These are phyloP conservation scores for Hypomecis punctinalis DNA, from an alignment of 2,888 invertebrate species.

Conservation along the genomic window DNA sequence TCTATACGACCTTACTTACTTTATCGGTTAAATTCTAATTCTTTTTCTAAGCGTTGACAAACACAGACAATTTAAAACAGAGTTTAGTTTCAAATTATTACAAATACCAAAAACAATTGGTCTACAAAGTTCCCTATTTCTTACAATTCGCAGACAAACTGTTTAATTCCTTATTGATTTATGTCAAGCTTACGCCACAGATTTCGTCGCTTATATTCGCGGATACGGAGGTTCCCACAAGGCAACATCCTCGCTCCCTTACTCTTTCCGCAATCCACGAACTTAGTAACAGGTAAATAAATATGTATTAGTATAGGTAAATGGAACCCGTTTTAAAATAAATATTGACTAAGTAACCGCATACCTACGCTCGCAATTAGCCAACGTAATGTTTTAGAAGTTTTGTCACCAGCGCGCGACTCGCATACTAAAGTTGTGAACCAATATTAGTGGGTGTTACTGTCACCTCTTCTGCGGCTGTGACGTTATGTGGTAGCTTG, in stretches of 20 bases:
- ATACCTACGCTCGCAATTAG: slow-evolving; percentile 16
- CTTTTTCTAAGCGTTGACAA: too few species aligned
- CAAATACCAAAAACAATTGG: too few species aligned
- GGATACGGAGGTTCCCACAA: slow-evolving; percentile 1
- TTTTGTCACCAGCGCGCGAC: slow-evolving; percentile 13
- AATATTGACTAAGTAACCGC: slow-evolving; percentile 24
- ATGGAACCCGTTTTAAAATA: slow-evolving; percentile 19
- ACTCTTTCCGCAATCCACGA: background rate
- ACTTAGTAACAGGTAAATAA: slow-evolving; percentile 7
- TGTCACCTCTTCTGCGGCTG: background rate
- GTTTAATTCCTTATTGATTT: background rate
- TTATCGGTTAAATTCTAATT: too few species aligned
- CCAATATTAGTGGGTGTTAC: slow-evolving; percentile 13
- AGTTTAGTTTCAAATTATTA: too few species aligned
- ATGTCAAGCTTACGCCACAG: background rate
- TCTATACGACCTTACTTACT: too few species aligned
- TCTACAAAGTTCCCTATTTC: too few species aligned
- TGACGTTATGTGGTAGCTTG: background rate
- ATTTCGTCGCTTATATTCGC: background rate
- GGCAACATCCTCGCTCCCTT: background rate
- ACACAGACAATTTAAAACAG: too few species aligned
- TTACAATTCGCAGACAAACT: too few species aligned
- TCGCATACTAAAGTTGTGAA: slow-evolving; percentile 15
- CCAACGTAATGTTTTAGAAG: slow-evolving; percentile 16
- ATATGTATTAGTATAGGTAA: slow-evolving; percentile 7